Percentiles rank a stretch among this genome's conserved stretches.
phyloP scores from a whole-genome alignment of 1,140 invertebrate genomes.

The Anastrepha obliqua region DNA sequence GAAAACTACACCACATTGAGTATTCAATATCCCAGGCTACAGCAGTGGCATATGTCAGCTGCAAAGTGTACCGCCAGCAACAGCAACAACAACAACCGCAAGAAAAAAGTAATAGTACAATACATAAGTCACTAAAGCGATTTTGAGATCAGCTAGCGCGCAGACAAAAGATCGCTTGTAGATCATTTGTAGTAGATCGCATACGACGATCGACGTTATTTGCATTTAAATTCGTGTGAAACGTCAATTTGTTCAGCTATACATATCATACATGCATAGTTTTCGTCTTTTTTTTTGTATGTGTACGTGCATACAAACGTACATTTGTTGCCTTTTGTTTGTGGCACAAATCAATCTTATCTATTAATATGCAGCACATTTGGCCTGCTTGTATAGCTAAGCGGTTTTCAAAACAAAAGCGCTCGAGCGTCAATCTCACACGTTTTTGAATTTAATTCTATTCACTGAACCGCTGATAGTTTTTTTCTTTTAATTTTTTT shows the following conservation, averaged over 20 bases:
- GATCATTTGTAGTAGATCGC: slow-evolving; percentile 38
- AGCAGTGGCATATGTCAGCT: slow-evolving; percentile 8
- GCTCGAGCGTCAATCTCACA: slow-evolving; percentile 24
- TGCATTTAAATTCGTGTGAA: slow-evolving; percentile 43
- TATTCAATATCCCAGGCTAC: not conserved
- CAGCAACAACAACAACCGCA: not conserved
- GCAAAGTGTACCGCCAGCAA: not conserved
- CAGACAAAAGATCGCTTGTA: slow-evolving; percentile 31
- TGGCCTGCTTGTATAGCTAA: slow-evolving; percentile 24
- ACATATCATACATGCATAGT: not conserved
- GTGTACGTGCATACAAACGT: not conserved
- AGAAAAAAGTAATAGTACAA: slow-evolving; percentile 13
- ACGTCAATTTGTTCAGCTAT: slow-evolving; percentile 8
- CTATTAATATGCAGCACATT: slow-evolving; percentile 59
- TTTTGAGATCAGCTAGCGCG: slow-evolving; percentile 25
- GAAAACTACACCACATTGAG: slow-evolving; percentile 5
- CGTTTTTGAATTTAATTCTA: slow-evolving; percentile 57
- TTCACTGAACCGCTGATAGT: slow-evolving; percentile 41
- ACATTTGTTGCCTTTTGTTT: slow-evolving; percentile 21
- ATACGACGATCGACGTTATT: not conserved
- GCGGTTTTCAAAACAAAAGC: slow-evolving; percentile 3
- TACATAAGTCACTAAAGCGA: slow-evolving; percentile 30
- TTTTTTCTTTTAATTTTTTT: not conserved
- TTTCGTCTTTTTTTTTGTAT: too few species aligned
- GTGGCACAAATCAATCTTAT: slow-evolving; percentile 71